Conservation (phyloP, 1,140 invertebrate species). For the Globodera ellingtonae region DNA sequence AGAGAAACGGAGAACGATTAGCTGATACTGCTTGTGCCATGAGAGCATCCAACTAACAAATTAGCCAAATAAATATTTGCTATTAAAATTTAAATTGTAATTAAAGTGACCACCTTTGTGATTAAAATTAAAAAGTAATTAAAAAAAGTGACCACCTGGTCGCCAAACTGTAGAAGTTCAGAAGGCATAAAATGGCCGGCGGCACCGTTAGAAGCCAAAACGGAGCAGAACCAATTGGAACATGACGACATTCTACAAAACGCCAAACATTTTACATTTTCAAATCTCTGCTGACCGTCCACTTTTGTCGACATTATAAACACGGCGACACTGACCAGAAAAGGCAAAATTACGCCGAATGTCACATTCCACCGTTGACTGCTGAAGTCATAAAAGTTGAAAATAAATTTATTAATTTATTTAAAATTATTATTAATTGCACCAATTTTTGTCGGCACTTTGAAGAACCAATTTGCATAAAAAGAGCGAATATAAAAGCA, state of each 20-base stretch:
- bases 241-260: conserved; percentile 11
- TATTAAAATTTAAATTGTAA: not conserved
- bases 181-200: conserved; percentile 28
- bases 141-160: not conserved
- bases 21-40: conserved; percentile 46
- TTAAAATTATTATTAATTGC: not conserved
- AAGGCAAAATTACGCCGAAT: conserved; percentile 35
- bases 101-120: conserved; percentile 1
- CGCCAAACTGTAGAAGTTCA: conserved; percentile 44
- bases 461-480: conserved; percentile 23
- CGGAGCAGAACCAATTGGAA: conserved; percentile 4
- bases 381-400: not conserved
- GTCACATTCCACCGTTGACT: conserved; percentile 33
- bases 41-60: conserved; percentile 46
- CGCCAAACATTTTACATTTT: not conserved
- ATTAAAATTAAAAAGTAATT: not conserved
- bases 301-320: conserved; percentile 25
- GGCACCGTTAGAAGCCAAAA: conserved; percentile 45
- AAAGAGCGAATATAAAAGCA: conserved; percentile 47
- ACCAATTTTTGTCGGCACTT: conserved; percentile 6
- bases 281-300: not conserved
- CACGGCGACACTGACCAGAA: conserved; percentile 23
- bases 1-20: conserved; percentile 36
- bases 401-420: conserved; percentile 6
- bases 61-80: conserved; percentile 18